Evolutionary conservation across 2,797 vertebrate genomes (phyloP), one percentile per base, ranked within the genome.

Genomic region (Anisognathus igniventris): DNA sequence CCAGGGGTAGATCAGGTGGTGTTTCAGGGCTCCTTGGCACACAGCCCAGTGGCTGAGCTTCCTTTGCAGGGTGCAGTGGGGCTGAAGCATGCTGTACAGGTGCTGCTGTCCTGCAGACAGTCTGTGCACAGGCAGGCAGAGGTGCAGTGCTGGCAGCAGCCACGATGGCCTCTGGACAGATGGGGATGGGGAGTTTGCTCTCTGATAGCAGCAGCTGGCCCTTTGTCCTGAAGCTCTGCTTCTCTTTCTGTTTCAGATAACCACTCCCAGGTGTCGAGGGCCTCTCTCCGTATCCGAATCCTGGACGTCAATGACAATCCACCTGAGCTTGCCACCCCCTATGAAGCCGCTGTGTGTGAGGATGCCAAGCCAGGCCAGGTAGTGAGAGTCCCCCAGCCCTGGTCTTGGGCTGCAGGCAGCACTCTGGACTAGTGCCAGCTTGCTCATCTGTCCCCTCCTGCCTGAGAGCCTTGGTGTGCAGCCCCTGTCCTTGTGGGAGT

Each of bases 251-350:
- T 97, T 96, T 9, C 96, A 99, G 99, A 99, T 97, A 99, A 99
- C 94, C 98, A 98, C 37, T 98, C 98, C 7, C 99, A 99, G 98
- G 97, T 98, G 5, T 99, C 99, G 3, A 98, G 98, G 92, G 98
- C 98, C 2, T 97, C 97, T n/a, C 98, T 99, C 66, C 98, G 98
- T 64, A 99, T 99, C 95, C 98, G 99, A 40, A 99, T 99, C 97
- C 98, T 99, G 97, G 99, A 99, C 4, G 99, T 99, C 79, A 99
- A 99, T 2, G 99, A 99, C 97, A 99, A 99, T 87, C 99, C 99
- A 0, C 99, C 99, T 0, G 99, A 99, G 82, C 98, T 99, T 57
- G 99, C 99, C 90, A 98, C 98, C 6, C 99, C 99, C 1, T 99
- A 99, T 0, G 99, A 99, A 97, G 98, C 99, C 3, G 98, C 98